Evolutionary conservation across 2,797 vertebrate species (phyloP), one percentile per base, ranked within the genome.

Genomic region (Ctenopoma multispine): DNA sequence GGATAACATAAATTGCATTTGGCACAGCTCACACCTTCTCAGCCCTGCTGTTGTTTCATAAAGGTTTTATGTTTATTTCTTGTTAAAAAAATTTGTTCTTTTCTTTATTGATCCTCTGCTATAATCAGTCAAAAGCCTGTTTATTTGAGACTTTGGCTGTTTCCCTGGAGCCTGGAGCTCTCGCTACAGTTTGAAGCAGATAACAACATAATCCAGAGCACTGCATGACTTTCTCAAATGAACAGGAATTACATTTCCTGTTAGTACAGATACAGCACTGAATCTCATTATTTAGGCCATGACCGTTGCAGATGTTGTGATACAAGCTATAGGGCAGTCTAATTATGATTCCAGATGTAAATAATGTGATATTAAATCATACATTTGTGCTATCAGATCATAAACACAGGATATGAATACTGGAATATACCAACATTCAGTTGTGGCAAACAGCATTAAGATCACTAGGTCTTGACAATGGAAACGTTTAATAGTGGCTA

Each of bases 1-100:
- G 4, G n/a, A 51, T 44, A 44, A 43, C 9, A 77, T 67, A 75
- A 86, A 81, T 64, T 1, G 56, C 75, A 81, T 89, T 81, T 65
- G 34, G 21, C 36, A 59, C 13, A 1, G 61, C 61, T 61, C 44
- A 5, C 47, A 65, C 49, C 38, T 23, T 31, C 63, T 27, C 8
- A 18, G 4, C 1, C 23, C 40, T 23, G 5, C 29, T 51, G 46
- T 57, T 62, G n/a, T 65, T 76, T 75, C 40, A 53, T 36, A 23
- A 63, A 29, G 14, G 57, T 50, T 70, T 75, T 64, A 51, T 69
- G 9, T 77, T 62, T 63, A 20, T 66, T 67, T 77, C 24, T 43
- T 75, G 18, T 40, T 70, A n/a, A 38, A 62, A 60, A 47, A 65
- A 55, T 13, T 29, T 17, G 59, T 81, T 67, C 31, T 56, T 74